phyloP scores from a whole-genome alignment of 2,797 vertebrate species.

The Acanthurus tractus region DNA sequence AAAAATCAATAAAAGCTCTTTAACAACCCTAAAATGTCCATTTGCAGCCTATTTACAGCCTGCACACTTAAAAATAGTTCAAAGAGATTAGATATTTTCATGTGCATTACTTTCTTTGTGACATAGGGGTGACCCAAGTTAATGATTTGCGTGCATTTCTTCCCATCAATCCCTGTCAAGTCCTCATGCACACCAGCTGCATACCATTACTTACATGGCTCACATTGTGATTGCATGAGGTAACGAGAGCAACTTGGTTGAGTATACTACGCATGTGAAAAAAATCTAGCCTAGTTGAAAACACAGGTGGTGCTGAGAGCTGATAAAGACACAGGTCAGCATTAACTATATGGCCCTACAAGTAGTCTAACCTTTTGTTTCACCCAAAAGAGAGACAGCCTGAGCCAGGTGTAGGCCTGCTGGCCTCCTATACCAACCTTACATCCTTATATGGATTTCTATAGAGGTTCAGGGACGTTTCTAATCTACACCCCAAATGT shows the following conservation, averaged over 20 bases:
- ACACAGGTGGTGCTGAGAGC: slow-evolving; percentile 70
- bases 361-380: slow-evolving; percentile 43
- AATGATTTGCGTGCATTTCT: slow-evolving; percentile 86
- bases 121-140: slow-evolving; percentile 83
- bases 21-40: slow-evolving; percentile 36
- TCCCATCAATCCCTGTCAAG: slow-evolving; percentile 83
- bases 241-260: slow-evolving; percentile 82
- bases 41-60: slow-evolving; percentile 63
- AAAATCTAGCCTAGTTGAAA: slow-evolving; percentile 68
- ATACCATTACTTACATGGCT: slow-evolving; percentile 86
- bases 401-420: background rate
- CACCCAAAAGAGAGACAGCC: slow-evolving; percentile 19
- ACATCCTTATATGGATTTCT: slow-evolving; percentile 8
- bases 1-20: slow-evolving; percentile 27
- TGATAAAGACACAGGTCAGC: slow-evolving; percentile 60
- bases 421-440: slow-evolving; percentile 9
- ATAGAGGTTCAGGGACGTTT: background rate
- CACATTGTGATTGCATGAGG: slow-evolving; percentile 88
- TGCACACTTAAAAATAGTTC: slow-evolving; percentile 70
- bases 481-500: background rate
- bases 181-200: slow-evolving; percentile 78
- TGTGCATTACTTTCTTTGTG: slow-evolving; percentile 81
- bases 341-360: slow-evolving; percentile 46
- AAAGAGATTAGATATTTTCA: slow-evolving; percentile 77
- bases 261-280: slow-evolving; percentile 75